Evolutionary conservation across 1,140 invertebrate species (phyloP).

Genomic region (Plutomurus gul): DNA sequence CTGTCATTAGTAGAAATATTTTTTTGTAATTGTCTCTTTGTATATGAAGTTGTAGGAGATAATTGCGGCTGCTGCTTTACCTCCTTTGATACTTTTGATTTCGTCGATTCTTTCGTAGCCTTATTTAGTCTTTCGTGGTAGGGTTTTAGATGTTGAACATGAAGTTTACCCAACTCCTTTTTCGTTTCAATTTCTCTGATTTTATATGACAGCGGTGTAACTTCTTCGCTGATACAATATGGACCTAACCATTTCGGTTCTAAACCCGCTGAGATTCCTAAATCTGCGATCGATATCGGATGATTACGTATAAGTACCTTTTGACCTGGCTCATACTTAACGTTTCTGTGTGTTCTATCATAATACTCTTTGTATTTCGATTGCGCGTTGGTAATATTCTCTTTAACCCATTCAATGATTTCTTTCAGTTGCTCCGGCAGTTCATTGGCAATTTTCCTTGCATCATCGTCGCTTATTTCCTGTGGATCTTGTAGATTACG

Average conservation of each 20-base stretch:
- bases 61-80: too few species aligned
- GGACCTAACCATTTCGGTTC: constrained; percentile 16
- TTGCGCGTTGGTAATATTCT: background rate
- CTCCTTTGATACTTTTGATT: too few species aligned
- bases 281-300: background rate
- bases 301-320: background rate
- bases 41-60: too few species aligned
- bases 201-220: background rate
- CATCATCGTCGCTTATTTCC: too few species aligned
- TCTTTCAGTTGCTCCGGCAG: background rate
- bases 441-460: background rate
- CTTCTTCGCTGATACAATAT: background rate
- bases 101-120: too few species aligned
- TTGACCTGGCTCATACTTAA: background rate
- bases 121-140: too few species aligned
- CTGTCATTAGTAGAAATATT: too few species aligned
- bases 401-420: background rate
- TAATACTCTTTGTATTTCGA: constrained; percentile 10
- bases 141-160: background rate
- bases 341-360: background rate
- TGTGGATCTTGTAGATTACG: background rate
- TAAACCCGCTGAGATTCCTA: background rate
- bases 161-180: background rate
- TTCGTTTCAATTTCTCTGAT: background rate
- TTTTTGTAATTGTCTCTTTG: too few species aligned